Evolutionary conservation across 2,888 invertebrate genomes (phyloP), one percentile per base, ranked within the genome.

Genomic region (Listrodromus nycthemerus): DNA sequence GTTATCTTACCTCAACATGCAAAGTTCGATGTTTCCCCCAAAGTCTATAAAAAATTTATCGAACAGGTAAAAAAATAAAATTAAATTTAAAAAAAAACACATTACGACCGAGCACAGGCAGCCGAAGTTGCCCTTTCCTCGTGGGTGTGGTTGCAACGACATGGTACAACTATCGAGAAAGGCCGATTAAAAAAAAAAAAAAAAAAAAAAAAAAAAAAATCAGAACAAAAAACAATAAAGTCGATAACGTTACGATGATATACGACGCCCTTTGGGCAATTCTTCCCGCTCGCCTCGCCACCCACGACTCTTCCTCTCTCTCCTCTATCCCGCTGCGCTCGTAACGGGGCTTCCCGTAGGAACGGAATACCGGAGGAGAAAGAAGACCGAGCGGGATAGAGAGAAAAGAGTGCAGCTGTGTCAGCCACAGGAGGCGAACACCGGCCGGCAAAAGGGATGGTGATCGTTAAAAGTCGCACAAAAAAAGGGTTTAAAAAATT

Each of bases 401-500:
- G 61, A 48, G 73, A 67, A 58, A 76, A 69, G 63, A 80, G 76
- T 80, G 81, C 84, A 83, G 85, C 85, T 80, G 84, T 81, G 84
- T 84, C 84, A 69, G 85, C 24, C 75, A 80, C 79, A 45, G 87
- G 80, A 86, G 88, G 83, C 85, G 88, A 84, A 86, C 69, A 58
- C 30, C 5, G 16, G 30, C 58, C 27, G n/a, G 86, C 88, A 86
- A 89, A 88, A 82, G 85, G 88, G 85, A 83, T 77, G 86, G 85
- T 87, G 87, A 88, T 89, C 90, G 91, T 90, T 90, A 90, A 91
- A 89, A 89, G 89, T 87, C 86, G 90, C 89, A 88, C 90, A 91
- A 91, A 90, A 90, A 89, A 90, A 13, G 1, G 3, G 89, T 89
- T 90, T 88, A 90, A 13, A 13, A 16, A 16, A 16, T n/a, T n/a